phyloP scores from a whole-genome alignment of 2,113 vertebrate species.

The Otocyon megalotis region DNA sequence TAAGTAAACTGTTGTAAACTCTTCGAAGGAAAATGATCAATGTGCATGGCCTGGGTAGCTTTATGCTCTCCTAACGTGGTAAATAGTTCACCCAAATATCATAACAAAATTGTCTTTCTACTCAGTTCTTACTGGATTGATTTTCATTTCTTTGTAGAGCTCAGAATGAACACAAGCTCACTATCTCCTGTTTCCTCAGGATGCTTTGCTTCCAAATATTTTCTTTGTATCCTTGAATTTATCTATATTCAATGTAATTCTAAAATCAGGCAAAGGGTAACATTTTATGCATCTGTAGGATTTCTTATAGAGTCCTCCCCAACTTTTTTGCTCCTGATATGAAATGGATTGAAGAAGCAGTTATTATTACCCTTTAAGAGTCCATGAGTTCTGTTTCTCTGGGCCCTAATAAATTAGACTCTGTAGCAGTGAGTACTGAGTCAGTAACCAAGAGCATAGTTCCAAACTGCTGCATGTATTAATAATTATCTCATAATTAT shows the following conservation, averaged over 20 bases:
- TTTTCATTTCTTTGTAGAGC: not conserved
- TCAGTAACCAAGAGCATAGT: not conserved
- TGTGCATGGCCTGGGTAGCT: not conserved
- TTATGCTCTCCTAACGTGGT: not conserved
- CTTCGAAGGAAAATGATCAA: not conserved
- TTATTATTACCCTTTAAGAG: not conserved
- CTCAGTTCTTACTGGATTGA: not conserved
- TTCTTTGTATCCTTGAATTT: not conserved
- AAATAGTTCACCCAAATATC: not conserved
- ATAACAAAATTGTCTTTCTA: not conserved
- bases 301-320: not conserved
- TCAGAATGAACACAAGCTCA: not conserved
- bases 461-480: not conserved
- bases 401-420: accelerated
- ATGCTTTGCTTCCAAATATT: not conserved
- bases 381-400: not conserved
- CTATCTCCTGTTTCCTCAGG: not conserved
- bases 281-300: not conserved
- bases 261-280: not conserved
- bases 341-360: not conserved
- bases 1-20: not conserved
- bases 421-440: accelerated
- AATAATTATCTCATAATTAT: not conserved
- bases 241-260: not conserved
- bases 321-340: not conserved